Percentiles rank a stretch among this genome's conserved stretches.
These are phyloP conservation scores for Ranitomeya imitator DNA, from an alignment of 2,113 vertebrate genomes.

Conservation along the genomic window DNA sequence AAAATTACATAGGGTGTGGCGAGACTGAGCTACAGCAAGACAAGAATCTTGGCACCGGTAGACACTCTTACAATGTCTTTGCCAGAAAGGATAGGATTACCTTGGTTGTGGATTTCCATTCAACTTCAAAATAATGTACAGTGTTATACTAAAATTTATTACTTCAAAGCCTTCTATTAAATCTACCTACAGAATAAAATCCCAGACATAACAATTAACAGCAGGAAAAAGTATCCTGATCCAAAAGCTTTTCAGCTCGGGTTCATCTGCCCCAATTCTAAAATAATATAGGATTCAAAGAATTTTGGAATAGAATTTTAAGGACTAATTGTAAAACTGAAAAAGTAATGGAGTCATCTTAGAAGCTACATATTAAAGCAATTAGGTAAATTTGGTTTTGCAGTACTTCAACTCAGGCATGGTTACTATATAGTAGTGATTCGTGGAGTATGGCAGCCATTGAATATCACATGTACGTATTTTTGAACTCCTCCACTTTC, in stretches of 20 bases:
- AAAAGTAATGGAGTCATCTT: too few species aligned
- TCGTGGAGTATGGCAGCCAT: too few species aligned
- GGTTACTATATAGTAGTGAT: too few species aligned
- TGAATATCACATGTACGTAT: too few species aligned
- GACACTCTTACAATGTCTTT: slow-evolving; percentile 14
- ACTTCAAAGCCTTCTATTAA: slow-evolving; percentile 26
- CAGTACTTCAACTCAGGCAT: too few species aligned
- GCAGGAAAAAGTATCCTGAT: neutral
- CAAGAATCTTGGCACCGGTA: slow-evolving; percentile 46
- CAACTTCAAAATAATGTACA: slow-evolving; percentile 34
- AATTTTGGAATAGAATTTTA: neutral
- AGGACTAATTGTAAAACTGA: neutral
- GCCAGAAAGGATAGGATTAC: slow-evolving; percentile 45
- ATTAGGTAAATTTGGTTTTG: too few species aligned
- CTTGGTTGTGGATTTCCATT: slow-evolving; percentile 33
- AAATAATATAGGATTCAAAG: neutral
- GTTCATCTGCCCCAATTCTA: neutral
- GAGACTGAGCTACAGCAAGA: slow-evolving; percentile 24
- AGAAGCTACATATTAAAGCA: too few species aligned
- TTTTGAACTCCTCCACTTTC: too few species aligned
- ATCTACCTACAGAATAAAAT: neutral
- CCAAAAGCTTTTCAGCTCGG: neutral
- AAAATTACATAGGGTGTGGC: slow-evolving; percentile 47
- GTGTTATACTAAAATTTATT: slow-evolving; percentile 34
- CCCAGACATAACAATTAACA: slow-evolving; percentile 15